Evolutionary conservation across 2,888 invertebrate species (phyloP).

Genomic region (Sinhomidia bicolor): DNA sequence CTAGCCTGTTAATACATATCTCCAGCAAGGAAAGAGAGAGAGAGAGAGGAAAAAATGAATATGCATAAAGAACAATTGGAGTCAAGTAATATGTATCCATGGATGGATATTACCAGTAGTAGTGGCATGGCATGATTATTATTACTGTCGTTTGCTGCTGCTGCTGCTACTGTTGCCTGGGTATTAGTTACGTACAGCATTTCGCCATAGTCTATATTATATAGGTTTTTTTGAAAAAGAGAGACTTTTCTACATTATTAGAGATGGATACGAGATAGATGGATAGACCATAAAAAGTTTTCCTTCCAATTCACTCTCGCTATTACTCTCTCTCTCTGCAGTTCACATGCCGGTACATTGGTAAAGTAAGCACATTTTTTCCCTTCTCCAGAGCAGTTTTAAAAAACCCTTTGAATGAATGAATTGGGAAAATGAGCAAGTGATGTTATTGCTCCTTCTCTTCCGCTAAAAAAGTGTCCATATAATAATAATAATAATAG

Average conservation of each 20-base stretch:
- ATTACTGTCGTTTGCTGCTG: neutral
- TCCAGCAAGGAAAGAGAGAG: neutral
- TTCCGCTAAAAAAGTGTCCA: neutral
- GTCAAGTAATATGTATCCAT: neutral
- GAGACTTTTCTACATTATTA: conserved; percentile 20
- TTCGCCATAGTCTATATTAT: neutral
- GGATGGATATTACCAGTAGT: neutral
- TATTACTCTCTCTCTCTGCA: neutral
- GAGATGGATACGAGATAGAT: conserved; percentile 49
- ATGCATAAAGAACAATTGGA: conserved; percentile 6
- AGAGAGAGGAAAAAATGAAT: conserved; percentile 45
- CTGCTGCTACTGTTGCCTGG: neutral
- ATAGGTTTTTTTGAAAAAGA: neutral
- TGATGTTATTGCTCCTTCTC: conserved; percentile 28
- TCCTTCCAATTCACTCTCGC: conserved; percentile 31
- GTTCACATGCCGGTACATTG: neutral
- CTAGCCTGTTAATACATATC: conserved; percentile 19
- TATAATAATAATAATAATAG: too few species aligned
- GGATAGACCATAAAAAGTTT: conserved; percentile 46
- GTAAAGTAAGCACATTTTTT: neutral
- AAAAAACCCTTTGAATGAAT: conserved; percentile 34
- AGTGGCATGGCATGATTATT: too few species aligned
- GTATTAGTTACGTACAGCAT: conserved; percentile 16
- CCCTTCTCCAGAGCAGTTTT: neutral
- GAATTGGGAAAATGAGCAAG: conserved; percentile 48